Evolutionary conservation across 2,888 invertebrate species (phyloP).

Genomic region (Limenitis camilla): DNA sequence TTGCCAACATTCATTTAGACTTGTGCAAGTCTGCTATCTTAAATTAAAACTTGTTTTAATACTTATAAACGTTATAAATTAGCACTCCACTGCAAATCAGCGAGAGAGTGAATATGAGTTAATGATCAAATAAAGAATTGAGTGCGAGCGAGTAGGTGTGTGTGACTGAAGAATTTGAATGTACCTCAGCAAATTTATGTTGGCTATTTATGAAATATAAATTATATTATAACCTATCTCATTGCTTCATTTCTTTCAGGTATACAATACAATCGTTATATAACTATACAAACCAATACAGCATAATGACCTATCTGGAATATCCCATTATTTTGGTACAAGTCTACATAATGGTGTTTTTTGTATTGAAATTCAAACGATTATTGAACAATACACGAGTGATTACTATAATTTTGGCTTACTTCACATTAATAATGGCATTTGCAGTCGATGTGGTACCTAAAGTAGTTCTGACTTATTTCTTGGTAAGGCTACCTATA

Average conservation of each 20-base stretch:
- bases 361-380: slow-evolving; percentile 80
- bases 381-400: slow-evolving; percentile 59
- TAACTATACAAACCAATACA: slow-evolving; percentile 83
- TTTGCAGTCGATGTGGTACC: slow-evolving; percentile 54
- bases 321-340: slow-evolving; percentile 87
- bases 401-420: slow-evolving; percentile 40
- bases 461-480: slow-evolving; percentile 67
- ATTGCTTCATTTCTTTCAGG: slow-evolving; percentile 64
- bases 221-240: neutral
- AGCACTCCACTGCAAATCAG: too few species aligned
- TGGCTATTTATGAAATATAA: too few species aligned
- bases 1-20: too few species aligned
- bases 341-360: slow-evolving; percentile 81
- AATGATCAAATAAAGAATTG: too few species aligned
- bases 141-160: too few species aligned
- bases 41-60: too few species aligned
- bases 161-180: too few species aligned
- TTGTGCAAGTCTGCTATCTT: too few species aligned
- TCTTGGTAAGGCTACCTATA: slow-evolving; percentile 73
- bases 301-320: slow-evolving; percentile 85
- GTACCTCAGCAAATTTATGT: too few species aligned
- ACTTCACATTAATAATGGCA: slow-evolving; percentile 39
- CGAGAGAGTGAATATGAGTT: too few species aligned
- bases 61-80: too few species aligned
- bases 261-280: slow-evolving; percentile 88